A percentile compares a stretch with the other conserved stretches of the same genome.
Conservation (phyloP, 64 coral and sea anemone species). For the Pocillopora damicornis region DNA sequence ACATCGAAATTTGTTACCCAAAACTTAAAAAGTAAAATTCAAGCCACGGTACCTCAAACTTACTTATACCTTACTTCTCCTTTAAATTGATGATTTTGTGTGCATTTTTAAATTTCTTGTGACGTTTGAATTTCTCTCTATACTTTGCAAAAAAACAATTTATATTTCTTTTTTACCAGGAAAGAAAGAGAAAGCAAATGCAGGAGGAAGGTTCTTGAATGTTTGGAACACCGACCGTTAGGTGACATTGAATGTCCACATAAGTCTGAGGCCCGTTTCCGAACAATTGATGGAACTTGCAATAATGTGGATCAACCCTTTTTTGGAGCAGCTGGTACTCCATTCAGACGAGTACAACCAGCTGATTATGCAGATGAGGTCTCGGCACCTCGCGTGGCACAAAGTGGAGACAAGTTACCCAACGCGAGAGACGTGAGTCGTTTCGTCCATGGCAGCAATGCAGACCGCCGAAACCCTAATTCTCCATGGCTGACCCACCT, state of each 20-base stretch:
- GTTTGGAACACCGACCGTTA: too few species aligned
- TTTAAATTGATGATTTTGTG: too few species aligned
- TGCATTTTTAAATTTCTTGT: too few species aligned
- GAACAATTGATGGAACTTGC: constrained; percentile 36
- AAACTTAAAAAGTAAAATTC: too few species aligned
- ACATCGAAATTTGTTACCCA: too few species aligned
- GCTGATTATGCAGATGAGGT: constrained; percentile 35
- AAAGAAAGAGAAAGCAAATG: not conserved
- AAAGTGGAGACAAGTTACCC: not conserved
- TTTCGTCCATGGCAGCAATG: not conserved
- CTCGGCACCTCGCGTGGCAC: not conserved
- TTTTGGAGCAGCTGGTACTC: not conserved
- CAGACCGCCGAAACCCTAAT: not conserved
- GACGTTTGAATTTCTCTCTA: too few species aligned
- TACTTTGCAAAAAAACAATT: too few species aligned
- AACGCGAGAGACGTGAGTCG: constrained; percentile 30
- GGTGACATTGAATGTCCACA: not conserved
- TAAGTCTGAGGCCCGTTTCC: not conserved
- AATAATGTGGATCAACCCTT: constrained; percentile 17
- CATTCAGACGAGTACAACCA: constrained; percentile 13
- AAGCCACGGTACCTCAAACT: too few species aligned
- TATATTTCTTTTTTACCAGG: too few species aligned
- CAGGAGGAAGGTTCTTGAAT: not conserved
- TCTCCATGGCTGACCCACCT: constrained; percentile 5
- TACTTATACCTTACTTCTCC: too few species aligned